A percentile compares a stretch with the other conserved stretches of the same genome.
Conservation (phyloP, 1,140 invertebrate genomes). For the Propsilocerus akamusi region DNA sequence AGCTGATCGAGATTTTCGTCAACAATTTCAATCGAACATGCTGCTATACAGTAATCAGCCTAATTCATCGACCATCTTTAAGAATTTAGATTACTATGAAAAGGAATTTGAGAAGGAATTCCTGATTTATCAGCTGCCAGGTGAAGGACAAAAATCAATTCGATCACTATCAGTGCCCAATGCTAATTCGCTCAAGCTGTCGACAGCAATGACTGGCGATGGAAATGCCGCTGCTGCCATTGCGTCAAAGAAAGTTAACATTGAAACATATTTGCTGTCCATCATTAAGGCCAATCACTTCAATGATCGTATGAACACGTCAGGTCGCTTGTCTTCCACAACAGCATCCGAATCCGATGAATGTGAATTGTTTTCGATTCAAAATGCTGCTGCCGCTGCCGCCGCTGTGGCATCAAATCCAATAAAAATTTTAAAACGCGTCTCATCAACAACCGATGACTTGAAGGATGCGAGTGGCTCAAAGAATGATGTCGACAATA, state of each 20-base stretch:
- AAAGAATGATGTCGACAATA: background rate
- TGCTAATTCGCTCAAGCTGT: background rate
- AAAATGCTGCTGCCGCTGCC: too few species aligned
- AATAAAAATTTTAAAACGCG: background rate
- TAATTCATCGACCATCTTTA: background rate
- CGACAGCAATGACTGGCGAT: background rate
- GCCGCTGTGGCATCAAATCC: too few species aligned
- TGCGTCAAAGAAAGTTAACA: background rate
- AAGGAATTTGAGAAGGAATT: background rate
- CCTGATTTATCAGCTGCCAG: background rate
- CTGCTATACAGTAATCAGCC: background rate
- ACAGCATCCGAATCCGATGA: background rate
- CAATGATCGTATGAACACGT: slow-evolving; percentile 1
- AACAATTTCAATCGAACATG: background rate
- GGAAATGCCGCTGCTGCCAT: too few species aligned
- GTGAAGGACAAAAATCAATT: background rate
- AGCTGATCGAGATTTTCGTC: slow-evolving; percentile 3
- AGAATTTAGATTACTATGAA: slow-evolving; percentile 5
- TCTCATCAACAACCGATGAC: background rate
- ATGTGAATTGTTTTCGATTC: background rate
- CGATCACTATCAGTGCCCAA: background rate
- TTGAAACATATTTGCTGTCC: background rate
- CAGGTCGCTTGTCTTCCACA: background rate
- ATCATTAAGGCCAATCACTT: background rate
- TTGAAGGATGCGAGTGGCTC: background rate